Evolutionary conservation across 2,113 vertebrate genomes (phyloP).

Genomic region (Hymenochirus boettgeri): DNA sequence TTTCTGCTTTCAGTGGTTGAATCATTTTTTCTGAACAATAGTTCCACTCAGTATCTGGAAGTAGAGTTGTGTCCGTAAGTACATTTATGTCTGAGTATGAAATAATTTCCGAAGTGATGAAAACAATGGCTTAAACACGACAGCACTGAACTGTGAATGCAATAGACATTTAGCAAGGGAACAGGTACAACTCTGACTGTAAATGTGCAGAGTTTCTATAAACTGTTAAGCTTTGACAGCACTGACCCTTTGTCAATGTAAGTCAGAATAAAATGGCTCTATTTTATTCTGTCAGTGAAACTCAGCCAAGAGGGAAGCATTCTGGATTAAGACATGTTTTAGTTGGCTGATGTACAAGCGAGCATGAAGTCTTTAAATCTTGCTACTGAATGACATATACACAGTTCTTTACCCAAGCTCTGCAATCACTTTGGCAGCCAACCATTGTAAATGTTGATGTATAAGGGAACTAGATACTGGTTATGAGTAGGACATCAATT

Average conservation of each 20-base stretch:
- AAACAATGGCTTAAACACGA: conserved; percentile 33
- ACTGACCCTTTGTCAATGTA: conserved; percentile 43
- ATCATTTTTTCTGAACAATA: conserved; percentile 46
- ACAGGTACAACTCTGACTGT: conserved; percentile 40
- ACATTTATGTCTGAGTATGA: conserved; percentile 39
- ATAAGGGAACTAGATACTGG: conserved; percentile 26
- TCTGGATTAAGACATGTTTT: conserved; percentile 43
- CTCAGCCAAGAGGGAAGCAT: conserved; percentile 40
- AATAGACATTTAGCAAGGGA: conserved; percentile 40
- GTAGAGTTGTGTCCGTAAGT: conserved; percentile 44
- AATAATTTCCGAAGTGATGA: conserved; percentile 36
- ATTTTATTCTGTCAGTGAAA: conserved; percentile 44
- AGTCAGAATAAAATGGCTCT: conserved; percentile 39
- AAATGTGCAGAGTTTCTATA: conserved; percentile 41
- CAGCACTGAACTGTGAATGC: conserved; percentile 41
- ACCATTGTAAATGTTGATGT: conserved; percentile 40
- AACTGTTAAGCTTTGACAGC: conserved; percentile 42
- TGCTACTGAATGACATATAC: conserved; percentile 43
- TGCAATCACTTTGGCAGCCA: conserved; percentile 32
- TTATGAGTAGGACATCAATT: conserved; percentile 17
- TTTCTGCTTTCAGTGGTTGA: conserved; percentile 41
- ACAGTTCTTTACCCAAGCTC: conserved; percentile 31
- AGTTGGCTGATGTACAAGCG: conserved; percentile 43
- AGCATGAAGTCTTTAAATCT: conserved; percentile 42
- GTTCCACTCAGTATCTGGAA: conserved; percentile 36